Percentiles rank a stretch among this genome's conserved stretches.
Conservation (phyloP, 2,113 vertebrate species). For the Saguinus midas region DNA sequence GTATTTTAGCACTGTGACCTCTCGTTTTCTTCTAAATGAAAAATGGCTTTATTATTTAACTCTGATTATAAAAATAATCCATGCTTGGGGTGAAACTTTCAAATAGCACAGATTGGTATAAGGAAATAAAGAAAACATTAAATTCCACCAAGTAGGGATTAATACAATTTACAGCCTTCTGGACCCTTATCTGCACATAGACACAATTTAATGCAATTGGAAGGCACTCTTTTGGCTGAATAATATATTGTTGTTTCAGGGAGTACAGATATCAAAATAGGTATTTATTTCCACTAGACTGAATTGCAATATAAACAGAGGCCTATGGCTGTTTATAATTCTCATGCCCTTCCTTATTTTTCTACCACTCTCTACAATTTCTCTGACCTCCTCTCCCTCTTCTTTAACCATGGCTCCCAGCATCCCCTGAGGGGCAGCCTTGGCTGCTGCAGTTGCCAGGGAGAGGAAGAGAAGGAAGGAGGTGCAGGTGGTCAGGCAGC, state of each 20-base stretch:
- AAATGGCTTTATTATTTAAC: constrained; percentile 22
- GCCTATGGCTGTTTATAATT: constrained; percentile 37
- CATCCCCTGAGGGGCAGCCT: constrained; percentile 18
- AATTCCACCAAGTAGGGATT: constrained; percentile 28
- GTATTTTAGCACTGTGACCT: background rate
- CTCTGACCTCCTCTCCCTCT: background rate
- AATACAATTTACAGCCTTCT: background rate
- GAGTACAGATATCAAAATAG: constrained; percentile 15
- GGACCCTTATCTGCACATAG: background rate
- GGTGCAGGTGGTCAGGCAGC: constrained; percentile 76
- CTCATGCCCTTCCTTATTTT: constrained; percentile 33
- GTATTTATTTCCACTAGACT: constrained; percentile 39
- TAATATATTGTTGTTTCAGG: constrained; percentile 18
- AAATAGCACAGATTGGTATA: constrained; percentile 5
- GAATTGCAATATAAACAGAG: constrained; percentile 40
- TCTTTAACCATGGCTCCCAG: constrained; percentile 31
- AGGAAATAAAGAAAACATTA: constrained; percentile 28
- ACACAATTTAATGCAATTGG: constrained; percentile 32
- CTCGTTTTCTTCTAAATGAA: constrained; percentile 26
- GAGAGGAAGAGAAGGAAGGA: constrained; percentile 68
- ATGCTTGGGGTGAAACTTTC: constrained; percentile 3
- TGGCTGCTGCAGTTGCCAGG: constrained; percentile 66
- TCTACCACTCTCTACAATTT: background rate
- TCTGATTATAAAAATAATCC: constrained; percentile 24
- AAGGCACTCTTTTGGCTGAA: constrained; percentile 17